Percentiles rank a stretch among this genome's conserved stretches.
These are phyloP conservation scores for Lepas anatifera DNA, from an alignment of 2,888 invertebrate genomes.

Conservation along the genomic window DNA sequence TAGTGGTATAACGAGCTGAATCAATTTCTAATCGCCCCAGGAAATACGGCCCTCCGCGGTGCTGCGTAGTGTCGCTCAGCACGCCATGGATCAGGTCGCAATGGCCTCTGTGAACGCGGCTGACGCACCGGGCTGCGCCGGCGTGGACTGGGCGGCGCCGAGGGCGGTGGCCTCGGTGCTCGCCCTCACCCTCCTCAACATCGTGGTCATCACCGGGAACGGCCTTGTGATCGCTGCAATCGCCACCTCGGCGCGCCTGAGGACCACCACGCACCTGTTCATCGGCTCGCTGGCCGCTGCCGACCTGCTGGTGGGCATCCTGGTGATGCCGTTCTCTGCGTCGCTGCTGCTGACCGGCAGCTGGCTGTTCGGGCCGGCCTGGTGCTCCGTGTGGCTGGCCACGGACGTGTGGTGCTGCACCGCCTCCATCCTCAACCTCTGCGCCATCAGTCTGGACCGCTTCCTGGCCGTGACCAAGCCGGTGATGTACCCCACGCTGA, in stretches of 20 bases:
- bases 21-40: too few relatives aligned
- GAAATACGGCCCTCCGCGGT: too few relatives aligned
- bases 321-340: constrained; percentile 90
- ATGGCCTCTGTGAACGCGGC: background rate
- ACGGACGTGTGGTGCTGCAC: constrained; percentile 99
- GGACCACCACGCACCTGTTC: constrained; percentile 92
- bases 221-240: constrained; percentile 87
- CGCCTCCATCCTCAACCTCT: constrained; percentile 88
- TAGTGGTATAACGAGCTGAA: too few relatives aligned
- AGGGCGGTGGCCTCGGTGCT: constrained; percentile 52
- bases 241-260: constrained; percentile 67
- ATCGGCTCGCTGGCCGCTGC: constrained; percentile 94
- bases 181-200: constrained; percentile 66
- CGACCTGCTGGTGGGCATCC: constrained; percentile 86
- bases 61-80: too few relatives aligned
- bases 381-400: constrained; percentile 95
- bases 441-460: constrained; percentile 81
- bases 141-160: background rate
- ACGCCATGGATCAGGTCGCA: too few relatives aligned
- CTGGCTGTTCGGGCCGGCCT: constrained; percentile 92
- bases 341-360: constrained; percentile 81
- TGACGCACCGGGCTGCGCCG: background rate
- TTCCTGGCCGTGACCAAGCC: constrained; percentile 95
- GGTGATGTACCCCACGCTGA: constrained; percentile 80
- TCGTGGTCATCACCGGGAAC: constrained; percentile 82